Evolutionary conservation across 1,140 invertebrate species (phyloP).

Genomic region (Proctacanthus coquilletti): DNA sequence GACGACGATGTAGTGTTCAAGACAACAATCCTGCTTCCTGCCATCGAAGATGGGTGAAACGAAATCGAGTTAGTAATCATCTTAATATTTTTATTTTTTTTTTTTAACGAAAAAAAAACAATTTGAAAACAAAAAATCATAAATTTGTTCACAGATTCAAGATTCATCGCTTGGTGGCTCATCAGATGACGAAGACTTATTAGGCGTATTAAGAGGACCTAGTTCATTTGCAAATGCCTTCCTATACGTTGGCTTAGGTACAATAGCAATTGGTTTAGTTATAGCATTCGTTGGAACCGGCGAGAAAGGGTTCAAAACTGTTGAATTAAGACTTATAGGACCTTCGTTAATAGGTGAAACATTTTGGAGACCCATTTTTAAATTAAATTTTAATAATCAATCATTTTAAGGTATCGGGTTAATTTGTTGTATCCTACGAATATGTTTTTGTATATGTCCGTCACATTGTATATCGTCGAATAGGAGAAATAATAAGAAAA

Average conservation of each 20-base stretch:
- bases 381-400: background rate
- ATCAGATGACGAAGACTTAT: slow-evolving; percentile 32
- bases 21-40: slow-evolving; percentile 42
- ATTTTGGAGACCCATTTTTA: background rate
- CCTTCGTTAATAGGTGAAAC: slow-evolving; percentile 48
- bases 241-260: slow-evolving; percentile 70
- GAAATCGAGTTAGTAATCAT: slow-evolving; percentile 56
- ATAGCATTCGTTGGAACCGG: slow-evolving; percentile 79
- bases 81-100: slow-evolving; percentile 41
- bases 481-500: slow-evolving; percentile 26
- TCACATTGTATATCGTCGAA: slow-evolving; percentile 34
- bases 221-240: slow-evolving; percentile 57
- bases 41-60: slow-evolving; percentile 63
- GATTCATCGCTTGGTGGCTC: slow-evolving; percentile 29
- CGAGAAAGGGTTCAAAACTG: slow-evolving; percentile 76
- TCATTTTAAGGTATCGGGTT: slow-evolving; percentile 31
- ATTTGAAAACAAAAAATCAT: background rate
- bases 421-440: slow-evolving; percentile 41
- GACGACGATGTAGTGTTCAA: slow-evolving; percentile 51
- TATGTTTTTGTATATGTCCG: slow-evolving; percentile 42
- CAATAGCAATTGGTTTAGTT: slow-evolving; percentile 62
- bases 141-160: slow-evolving; percentile 17
- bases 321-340: slow-evolving; percentile 65
- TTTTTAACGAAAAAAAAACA: background rate
- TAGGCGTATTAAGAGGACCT: slow-evolving; percentile 36